phyloP scores from a whole-genome alignment of 1,140 invertebrate species.

The Trachymyrmex cornetzi region DNA sequence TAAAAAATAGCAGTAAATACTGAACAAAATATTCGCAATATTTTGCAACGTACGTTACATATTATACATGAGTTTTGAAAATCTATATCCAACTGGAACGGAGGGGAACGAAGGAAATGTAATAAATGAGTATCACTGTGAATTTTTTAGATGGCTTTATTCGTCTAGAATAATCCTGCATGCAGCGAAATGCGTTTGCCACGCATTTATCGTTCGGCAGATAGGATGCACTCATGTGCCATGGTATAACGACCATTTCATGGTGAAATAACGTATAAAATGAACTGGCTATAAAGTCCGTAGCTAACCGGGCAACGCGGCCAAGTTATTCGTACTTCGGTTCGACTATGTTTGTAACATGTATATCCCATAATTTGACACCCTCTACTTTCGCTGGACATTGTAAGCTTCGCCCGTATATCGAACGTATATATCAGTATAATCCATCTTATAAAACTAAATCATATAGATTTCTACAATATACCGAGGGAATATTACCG shows the following conservation, averaged over 20 bases:
- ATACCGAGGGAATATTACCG: neutral
- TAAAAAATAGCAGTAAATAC: neutral
- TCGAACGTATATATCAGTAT: constrained; percentile 71
- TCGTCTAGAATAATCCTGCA: constrained; percentile 19
- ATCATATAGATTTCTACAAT: constrained; percentile 51
- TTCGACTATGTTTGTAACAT: constrained; percentile 63
- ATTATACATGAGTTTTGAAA: neutral
- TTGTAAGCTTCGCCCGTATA: constrained; percentile 55
- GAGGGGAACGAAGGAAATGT: neutral
- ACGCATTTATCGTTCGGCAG: constrained; percentile 54
- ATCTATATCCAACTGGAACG: neutral
- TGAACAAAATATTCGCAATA: neutral
- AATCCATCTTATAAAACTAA: constrained; percentile 72
- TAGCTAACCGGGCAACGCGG: constrained; percentile 52
- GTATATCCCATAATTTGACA: constrained; percentile 74
- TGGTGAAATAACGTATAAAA: constrained; percentile 78
- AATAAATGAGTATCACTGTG: neutral
- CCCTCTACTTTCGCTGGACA: constrained; percentile 48
- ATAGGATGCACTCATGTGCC: constrained; percentile 64
- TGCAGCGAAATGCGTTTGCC: constrained; percentile 52
- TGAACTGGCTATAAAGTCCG: constrained; percentile 77
- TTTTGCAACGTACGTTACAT: neutral
- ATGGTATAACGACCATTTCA: constrained; percentile 74
- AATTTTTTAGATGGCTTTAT: constrained; percentile 24
- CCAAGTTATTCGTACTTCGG: constrained; percentile 71